phyloP scores from a whole-genome alignment of 2,113 vertebrate species.

The Charina bottae region DNA sequence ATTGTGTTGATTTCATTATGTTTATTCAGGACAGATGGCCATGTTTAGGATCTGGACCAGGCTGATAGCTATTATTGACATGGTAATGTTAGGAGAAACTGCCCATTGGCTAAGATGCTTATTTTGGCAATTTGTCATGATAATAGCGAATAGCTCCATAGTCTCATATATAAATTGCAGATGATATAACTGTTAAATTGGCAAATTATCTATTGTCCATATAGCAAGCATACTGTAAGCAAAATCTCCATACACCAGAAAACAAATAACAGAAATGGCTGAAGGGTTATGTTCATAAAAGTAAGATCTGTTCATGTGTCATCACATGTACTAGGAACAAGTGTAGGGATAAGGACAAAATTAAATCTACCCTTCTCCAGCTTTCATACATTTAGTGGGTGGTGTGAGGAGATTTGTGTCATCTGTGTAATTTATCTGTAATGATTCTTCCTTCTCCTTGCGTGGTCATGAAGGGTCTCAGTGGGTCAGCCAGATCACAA shows the following conservation, averaged over 20 bases:
- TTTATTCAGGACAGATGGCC: neutral
- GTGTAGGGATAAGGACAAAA: neutral
- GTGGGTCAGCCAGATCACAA: neutral
- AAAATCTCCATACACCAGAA: neutral
- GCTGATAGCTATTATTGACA: slow-evolving; percentile 35
- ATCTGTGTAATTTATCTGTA: too few species aligned
- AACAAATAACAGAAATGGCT: neutral
- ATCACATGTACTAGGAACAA: neutral
- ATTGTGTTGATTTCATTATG: neutral
- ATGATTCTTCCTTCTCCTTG: too few species aligned
- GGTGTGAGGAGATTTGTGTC: neutral
- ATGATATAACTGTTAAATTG: slow-evolving; percentile 22
- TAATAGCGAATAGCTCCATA: slow-evolving; percentile 20
- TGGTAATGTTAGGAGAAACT: slow-evolving; percentile 34
- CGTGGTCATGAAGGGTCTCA: too few species aligned
- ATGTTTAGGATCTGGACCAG: slow-evolving; percentile 22
- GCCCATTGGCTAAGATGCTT: slow-evolving; percentile 30
- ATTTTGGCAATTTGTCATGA: slow-evolving; percentile 36
- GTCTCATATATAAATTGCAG: slow-evolving; percentile 15
- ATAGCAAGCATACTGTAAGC: slow-evolving; percentile 36
- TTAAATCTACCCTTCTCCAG: neutral
- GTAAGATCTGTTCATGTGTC: neutral
- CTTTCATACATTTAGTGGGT: neutral
- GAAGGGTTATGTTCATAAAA: neutral
- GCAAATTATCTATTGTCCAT: slow-evolving; percentile 34